A percentile compares a stretch with the other conserved stretches of the same genome.
Evolutionary conservation across 2,113 vertebrate genomes (phyloP).

Genomic region (Hemichromis elongatus): DNA sequence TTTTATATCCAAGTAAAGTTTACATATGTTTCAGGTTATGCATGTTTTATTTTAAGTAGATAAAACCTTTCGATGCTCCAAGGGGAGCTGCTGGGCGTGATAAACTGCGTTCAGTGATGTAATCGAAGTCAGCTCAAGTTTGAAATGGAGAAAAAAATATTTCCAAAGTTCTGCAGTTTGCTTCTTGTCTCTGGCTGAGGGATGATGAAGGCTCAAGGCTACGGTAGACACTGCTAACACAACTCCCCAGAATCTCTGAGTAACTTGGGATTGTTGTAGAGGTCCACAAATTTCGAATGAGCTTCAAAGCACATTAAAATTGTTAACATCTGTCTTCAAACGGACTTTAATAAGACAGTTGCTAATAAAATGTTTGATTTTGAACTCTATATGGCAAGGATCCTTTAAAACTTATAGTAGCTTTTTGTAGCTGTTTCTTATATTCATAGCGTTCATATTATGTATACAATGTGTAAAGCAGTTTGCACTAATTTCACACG

Average conservation of each 20-base stretch:
- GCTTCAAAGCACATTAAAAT: neutral
- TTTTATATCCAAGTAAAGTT: neutral
- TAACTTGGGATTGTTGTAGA: neutral
- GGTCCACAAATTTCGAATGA: neutral
- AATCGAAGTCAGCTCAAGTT: neutral
- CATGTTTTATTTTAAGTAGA: neutral
- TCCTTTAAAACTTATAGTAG: neutral
- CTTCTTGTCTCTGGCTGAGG: neutral
- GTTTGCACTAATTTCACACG: neutral
- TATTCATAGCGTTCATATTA: neutral
- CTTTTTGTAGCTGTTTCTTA: neutral
- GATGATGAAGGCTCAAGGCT: neutral
- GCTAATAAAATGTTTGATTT: neutral
- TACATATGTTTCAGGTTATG: neutral
- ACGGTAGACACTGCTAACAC: neutral
- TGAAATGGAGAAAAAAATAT: neutral
- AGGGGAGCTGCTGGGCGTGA: neutral
- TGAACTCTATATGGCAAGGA: neutral
- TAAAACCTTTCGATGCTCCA: neutral
- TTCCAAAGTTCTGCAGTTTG: neutral
- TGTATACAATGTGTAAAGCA: neutral
- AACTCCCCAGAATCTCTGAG: neutral
- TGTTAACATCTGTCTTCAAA: neutral
- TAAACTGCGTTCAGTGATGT: neutral
- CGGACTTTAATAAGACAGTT: neutral